phyloP scores from a whole-genome alignment of 2,888 invertebrate genomes.

The Helicoverpa assulta region DNA sequence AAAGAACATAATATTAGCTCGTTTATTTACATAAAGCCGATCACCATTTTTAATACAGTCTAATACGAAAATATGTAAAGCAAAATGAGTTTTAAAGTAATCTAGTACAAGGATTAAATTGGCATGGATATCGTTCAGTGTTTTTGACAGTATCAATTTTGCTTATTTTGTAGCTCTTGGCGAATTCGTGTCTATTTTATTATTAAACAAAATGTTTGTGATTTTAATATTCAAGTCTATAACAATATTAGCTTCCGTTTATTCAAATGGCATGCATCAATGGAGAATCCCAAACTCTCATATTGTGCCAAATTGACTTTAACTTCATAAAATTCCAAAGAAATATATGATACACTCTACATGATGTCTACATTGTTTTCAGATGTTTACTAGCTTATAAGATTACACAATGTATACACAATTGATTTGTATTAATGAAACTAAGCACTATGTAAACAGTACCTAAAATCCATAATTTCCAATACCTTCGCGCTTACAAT shows the following conservation, averaged over 20 bases:
- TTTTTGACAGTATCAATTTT: conserved; percentile 39
- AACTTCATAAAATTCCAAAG: background rate
- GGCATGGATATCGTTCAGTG: background rate
- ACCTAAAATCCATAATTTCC: conserved; percentile 20
- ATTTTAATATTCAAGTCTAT: conserved; percentile 28
- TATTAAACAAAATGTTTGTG: conserved; percentile 35
- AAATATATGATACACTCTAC: background rate
- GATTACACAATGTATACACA: too few species aligned
- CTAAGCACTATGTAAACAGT: background rate
- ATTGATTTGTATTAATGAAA: too few species aligned
- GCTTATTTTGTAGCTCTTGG: conserved; percentile 20
- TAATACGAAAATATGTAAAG: background rate
- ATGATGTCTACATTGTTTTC: too few species aligned
- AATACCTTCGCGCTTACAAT: conserved; percentile 17
- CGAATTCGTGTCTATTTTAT: conserved; percentile 27
- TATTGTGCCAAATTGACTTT: background rate
- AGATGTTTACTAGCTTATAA: too few species aligned
- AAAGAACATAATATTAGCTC: conserved; percentile 54
- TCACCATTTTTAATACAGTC: conserved; percentile 41
- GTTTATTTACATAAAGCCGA: conserved; percentile 51
- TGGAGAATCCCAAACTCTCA: background rate
- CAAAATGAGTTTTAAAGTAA: background rate
- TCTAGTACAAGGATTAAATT: background rate
- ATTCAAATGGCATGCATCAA: conserved; percentile 11
- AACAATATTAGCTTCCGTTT: conserved; percentile 7